These are phyloP conservation scores for Nymphalis c-album DNA, from an alignment of 2,888 invertebrate species.

Conservation along the genomic window DNA sequence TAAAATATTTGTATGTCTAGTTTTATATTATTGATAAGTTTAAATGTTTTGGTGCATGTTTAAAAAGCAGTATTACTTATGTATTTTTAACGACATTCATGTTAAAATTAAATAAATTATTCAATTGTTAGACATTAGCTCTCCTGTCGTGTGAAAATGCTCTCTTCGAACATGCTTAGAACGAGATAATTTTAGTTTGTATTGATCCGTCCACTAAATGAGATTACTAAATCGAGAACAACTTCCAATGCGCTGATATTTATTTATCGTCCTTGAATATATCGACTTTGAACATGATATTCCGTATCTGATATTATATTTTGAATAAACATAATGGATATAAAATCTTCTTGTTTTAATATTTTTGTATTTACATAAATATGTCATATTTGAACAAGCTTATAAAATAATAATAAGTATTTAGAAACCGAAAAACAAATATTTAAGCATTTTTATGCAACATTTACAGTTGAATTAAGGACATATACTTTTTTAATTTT, in stretches of 20 bases:
- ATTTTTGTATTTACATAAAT: neutral
- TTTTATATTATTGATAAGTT: conserved; percentile 11
- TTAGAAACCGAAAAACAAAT: too few relatives aligned
- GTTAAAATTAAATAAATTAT: conserved; percentile 9
- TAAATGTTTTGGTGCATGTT: conserved; percentile 17
- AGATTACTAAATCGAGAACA: conserved; percentile 5
- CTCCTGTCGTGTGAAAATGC: conserved; percentile 28
- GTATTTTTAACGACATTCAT: conserved; percentile 10
- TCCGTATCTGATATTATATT: conserved; percentile 33
- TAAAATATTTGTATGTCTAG: conserved; percentile 23
- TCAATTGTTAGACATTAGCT: conserved; percentile 14
- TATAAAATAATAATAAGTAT: neutral
- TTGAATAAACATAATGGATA: conserved; percentile 31
- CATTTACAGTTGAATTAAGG: too few relatives aligned
- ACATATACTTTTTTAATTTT: too few relatives aligned
- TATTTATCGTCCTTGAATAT: conserved; percentile 7
- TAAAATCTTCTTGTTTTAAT: conserved; percentile 26
- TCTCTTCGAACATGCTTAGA: conserved; percentile 31
- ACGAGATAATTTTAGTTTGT: conserved; percentile 12
- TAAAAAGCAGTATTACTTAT: conserved; percentile 26
- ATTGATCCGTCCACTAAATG: conserved; percentile 24
- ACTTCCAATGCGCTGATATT: conserved; percentile 12
- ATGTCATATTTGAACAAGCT: neutral
- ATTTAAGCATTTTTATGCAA: too few relatives aligned
- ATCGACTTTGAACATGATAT: conserved; percentile 23